Conservation (phyloP, 2,888 invertebrate genomes). For the Cactoblastis cactorum region DNA sequence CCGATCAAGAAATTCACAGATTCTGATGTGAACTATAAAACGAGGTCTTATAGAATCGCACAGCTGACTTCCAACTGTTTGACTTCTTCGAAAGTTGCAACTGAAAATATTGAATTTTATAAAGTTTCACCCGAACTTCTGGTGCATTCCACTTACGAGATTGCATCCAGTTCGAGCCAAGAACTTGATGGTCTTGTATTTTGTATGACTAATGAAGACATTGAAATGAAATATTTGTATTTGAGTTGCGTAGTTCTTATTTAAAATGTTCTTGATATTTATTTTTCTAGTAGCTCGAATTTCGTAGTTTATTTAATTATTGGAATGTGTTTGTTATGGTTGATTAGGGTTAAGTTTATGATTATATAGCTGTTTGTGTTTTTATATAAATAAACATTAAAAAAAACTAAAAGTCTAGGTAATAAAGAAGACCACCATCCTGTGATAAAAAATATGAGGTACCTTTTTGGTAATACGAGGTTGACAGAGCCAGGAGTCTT, state of each 20-base stretch:
- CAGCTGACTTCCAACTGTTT: constrained; percentile 34
- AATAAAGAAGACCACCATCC: too few species aligned
- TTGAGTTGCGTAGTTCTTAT: background rate
- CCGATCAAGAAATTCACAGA: too few species aligned
- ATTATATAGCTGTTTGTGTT: too few species aligned
- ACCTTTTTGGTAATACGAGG: too few species aligned
- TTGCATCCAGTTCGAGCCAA: constrained; percentile 40
- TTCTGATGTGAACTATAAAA: too few species aligned
- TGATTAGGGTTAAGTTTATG: too few species aligned
- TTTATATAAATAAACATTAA: too few species aligned
- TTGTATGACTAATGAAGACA: constrained; percentile 13
- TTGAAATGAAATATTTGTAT: constrained; percentile 10
- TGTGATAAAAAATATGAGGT: too few species aligned
- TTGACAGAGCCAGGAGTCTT: too few species aligned
- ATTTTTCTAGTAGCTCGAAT: too few species aligned
- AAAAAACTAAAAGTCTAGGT: too few species aligned
- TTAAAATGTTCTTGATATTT: background rate
- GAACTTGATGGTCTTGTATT: constrained; percentile 15
- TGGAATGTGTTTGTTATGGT: background rate
- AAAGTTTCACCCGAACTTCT: constrained; percentile 39
- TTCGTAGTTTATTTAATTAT: background rate
- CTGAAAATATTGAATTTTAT: constrained; percentile 55
- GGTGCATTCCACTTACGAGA: constrained; percentile 46
- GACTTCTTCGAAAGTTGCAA: constrained; percentile 30
- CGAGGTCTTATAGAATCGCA: too few species aligned